Evolutionary conservation across 2,888 invertebrate genomes (phyloP), one percentile per base, ranked within the genome.

Genomic region (Laothoe populi): DNA sequence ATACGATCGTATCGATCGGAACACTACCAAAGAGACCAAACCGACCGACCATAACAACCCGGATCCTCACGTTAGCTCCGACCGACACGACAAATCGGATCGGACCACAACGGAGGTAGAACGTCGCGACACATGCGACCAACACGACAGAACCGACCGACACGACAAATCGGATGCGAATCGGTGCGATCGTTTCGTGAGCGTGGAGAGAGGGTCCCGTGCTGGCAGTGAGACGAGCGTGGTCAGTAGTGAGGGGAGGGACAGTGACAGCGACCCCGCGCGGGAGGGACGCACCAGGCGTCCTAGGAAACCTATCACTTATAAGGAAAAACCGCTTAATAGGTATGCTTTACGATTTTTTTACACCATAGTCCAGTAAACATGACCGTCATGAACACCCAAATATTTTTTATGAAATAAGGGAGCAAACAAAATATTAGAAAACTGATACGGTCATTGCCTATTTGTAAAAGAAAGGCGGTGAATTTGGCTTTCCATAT

Each of bases 301-400:
- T 10, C 44, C 75, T 0, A 68, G 90, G 71, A 88, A 86, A 57
- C 69, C 79, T 0, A 78, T 90, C 71, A 81, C 81, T 0, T 93
- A 93, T 42, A 91, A 87, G 67, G 93, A 93, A 81, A 89, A 84
- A 57, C 86, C 91, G 3, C 75, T 91, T 16, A 90, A 88, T 62
- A 83, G 87, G 92, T 90, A 63, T 58, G 2, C 24, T 45, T 26
- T 61, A n/a, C 16, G 1, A 57, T 5, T n/a, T 38, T 57, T 19
- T 38, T 31, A 2, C 21, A 49, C 10, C 0, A 16, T 2, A n/a
- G n/a, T n/a, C n/a, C n/a, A 8, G 10, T 49, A 49, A 49, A 21
- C n/a, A 24, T 23, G 10, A 4, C 8, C 26, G 7, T 3, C 26
- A 26, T 26, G 26, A 3, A 26, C 26, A 26, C 4, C 26, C 26